Percentiles rank a stretch among this genome's conserved stretches.
phyloP scores from a whole-genome alignment of 2,888 invertebrate genomes.

The Apodemia hepburni region DNA sequence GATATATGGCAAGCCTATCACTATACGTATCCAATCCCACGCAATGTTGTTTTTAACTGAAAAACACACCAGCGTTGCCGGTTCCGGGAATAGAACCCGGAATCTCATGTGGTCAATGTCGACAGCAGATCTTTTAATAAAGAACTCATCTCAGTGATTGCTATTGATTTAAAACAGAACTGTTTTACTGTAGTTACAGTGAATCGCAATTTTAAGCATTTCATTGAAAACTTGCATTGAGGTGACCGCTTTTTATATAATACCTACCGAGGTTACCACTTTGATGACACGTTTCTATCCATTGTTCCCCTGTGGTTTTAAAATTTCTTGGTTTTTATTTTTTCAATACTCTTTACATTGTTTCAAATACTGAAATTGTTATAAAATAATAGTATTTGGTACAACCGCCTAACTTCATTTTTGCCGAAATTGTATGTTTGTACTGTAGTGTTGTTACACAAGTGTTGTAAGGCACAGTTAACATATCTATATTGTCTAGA shows the following conservation, averaged over 20 bases:
- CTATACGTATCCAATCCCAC: too few relatives aligned
- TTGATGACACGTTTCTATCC: background rate
- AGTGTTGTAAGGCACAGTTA: too few relatives aligned
- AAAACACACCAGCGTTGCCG: too few relatives aligned
- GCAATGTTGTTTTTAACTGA: too few relatives aligned
- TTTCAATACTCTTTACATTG: background rate
- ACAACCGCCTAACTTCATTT: too few relatives aligned
- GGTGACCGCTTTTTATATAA: conserved; percentile 1
- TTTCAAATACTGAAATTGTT: background rate
- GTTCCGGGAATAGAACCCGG: too few relatives aligned
- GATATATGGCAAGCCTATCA: too few relatives aligned
- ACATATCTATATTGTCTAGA: too few relatives aligned
- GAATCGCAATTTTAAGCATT: background rate
- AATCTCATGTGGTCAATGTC: too few relatives aligned
- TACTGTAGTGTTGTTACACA: too few relatives aligned
- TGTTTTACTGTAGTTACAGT: background rate
- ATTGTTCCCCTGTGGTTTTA: background rate
- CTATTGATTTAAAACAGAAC: conserved; percentile 9
- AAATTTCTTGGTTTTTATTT: background rate
- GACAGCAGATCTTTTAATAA: background rate
- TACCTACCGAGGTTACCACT: background rate
- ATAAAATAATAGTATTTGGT: too few relatives aligned
- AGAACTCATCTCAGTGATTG: background rate
- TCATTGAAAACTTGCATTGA: background rate
- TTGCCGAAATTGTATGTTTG: too few relatives aligned